phyloP scores from a whole-genome alignment of 53 echinoderm and acorn worm genomes.

The Holothuria scabra region DNA sequence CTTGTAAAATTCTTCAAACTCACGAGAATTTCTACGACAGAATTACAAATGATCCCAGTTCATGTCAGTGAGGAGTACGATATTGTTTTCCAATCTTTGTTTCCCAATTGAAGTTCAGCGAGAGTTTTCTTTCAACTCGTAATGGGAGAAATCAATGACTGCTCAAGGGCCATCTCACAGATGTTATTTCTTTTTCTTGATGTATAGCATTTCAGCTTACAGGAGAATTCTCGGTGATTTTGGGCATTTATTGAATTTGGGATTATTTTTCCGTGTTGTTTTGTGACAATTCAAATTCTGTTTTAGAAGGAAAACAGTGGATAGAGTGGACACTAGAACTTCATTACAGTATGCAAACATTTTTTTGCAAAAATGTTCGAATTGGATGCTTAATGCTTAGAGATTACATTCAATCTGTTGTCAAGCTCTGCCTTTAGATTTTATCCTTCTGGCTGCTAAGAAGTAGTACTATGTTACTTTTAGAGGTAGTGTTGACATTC shows the following conservation, averaged over 20 bases:
- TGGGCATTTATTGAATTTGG: slow-evolving; percentile 27
- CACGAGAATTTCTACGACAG: slow-evolving; percentile 16
- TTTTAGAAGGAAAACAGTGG: too few species aligned
- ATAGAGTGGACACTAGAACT: too few species aligned
- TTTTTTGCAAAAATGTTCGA: too few species aligned
- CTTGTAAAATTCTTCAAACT: slow-evolving; percentile 26
- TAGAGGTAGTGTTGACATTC: too few species aligned
- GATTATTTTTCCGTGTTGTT: not conserved
- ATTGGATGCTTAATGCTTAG: too few species aligned
- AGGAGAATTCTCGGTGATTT: slow-evolving; percentile 37
- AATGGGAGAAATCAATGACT: slow-evolving; percentile 43
- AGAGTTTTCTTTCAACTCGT: slow-evolving; percentile 15
- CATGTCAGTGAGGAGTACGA: slow-evolving; percentile 7
- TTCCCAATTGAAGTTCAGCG: slow-evolving; percentile 16
- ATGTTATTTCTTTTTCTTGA: slow-evolving; percentile 32
- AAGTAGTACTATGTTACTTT: too few species aligned
- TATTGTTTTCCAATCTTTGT: slow-evolving; percentile 27
- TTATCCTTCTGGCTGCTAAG: too few species aligned
- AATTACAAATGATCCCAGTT: slow-evolving; percentile 20
- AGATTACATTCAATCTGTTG: too few species aligned
- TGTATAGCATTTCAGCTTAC: slow-evolving; percentile 35
- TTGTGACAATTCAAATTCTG: too few species aligned
- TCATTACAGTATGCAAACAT: too few species aligned
- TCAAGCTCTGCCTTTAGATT: too few species aligned
- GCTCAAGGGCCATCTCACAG: slow-evolving; percentile 35